These are phyloP conservation scores for Furcula furcula DNA, from an alignment of 2,888 invertebrate genomes.

Conservation along the genomic window DNA sequence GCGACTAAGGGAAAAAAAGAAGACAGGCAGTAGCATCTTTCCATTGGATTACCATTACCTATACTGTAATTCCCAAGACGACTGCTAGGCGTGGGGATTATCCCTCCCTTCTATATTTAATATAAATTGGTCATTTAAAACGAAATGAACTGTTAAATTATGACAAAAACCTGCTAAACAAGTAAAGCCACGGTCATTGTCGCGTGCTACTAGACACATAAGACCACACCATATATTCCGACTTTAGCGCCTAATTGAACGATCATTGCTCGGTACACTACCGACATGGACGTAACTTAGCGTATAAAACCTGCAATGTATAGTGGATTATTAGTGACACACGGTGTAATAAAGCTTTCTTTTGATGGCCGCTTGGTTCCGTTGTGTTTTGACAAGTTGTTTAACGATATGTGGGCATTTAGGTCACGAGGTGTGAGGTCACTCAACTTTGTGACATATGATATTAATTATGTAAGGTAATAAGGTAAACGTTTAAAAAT, in stretches of 20 bases:
- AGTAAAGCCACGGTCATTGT: constrained; percentile 64
- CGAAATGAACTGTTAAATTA: constrained; percentile 49
- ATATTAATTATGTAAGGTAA: constrained; percentile 30
- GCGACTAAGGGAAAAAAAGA: too few species aligned
- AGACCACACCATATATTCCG: constrained; percentile 10
- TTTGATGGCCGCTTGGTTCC: constrained; percentile 43
- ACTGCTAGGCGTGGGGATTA: too few species aligned
- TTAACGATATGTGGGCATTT: constrained; percentile 51
- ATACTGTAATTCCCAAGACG: too few species aligned
- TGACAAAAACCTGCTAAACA: constrained; percentile 56
- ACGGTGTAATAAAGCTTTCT: constrained; percentile 27
- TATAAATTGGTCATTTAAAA: constrained; percentile 9
- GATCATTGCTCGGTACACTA: constrained; percentile 31
- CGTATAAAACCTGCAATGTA: constrained; percentile 26
- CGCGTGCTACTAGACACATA: constrained; percentile 44
- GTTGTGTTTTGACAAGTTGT: constrained; percentile 68
- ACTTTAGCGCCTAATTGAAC: constrained; percentile 11
- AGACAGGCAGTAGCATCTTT: too few species aligned
- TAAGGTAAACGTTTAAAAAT: constrained; percentile 3
- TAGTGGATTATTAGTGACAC: constrained; percentile 14
- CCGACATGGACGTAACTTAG: constrained; percentile 14
- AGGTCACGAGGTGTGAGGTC: constrained; percentile 45
- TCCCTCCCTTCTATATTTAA: too few species aligned
- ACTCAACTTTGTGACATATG: constrained; percentile 43
- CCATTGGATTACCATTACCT: too few species aligned